A percentile compares a stretch with the other conserved stretches of the same genome.
Evolutionary conservation across 2,797 vertebrate genomes (phyloP).

Genomic region (Psittacula derbiana): DNA sequence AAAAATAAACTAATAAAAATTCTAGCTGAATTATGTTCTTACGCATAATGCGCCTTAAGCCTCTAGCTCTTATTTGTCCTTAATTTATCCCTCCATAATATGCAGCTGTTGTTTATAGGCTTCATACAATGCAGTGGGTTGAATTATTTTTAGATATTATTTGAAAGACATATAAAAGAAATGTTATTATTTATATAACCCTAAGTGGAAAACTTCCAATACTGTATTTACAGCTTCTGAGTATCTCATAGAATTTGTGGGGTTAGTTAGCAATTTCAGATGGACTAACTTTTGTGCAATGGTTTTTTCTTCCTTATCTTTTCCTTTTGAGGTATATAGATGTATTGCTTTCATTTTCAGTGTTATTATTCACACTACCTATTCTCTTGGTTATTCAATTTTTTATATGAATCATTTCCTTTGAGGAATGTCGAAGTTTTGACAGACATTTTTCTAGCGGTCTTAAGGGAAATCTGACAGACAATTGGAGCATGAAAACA

Average conservation of each 20-base stretch:
- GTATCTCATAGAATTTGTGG: not conserved
- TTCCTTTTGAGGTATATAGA: not conserved
- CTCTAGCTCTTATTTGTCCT: not conserved
- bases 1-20: not conserved
- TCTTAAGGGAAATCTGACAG: not conserved
- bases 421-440: conserved; percentile 14
- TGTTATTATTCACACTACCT: not conserved
- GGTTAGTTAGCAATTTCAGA: not conserved
- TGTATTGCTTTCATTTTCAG: not conserved
- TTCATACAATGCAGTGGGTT: not conserved
- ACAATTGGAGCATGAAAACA: conserved; percentile 4
- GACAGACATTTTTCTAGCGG: not conserved
- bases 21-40: not conserved
- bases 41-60: not conserved
- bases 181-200: not conserved
- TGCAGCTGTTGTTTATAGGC: not conserved
- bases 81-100: not conserved
- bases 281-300: not conserved
- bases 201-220: not conserved
- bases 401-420: not conserved
- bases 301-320: not conserved
- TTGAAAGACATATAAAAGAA: not conserved
- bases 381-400: not conserved
- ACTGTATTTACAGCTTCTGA: not conserved
- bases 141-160: not conserved